Evolutionary conservation across 1,140 invertebrate species (phyloP), one percentile per base, ranked within the genome.

Genomic region (Pararge aegeria): DNA sequence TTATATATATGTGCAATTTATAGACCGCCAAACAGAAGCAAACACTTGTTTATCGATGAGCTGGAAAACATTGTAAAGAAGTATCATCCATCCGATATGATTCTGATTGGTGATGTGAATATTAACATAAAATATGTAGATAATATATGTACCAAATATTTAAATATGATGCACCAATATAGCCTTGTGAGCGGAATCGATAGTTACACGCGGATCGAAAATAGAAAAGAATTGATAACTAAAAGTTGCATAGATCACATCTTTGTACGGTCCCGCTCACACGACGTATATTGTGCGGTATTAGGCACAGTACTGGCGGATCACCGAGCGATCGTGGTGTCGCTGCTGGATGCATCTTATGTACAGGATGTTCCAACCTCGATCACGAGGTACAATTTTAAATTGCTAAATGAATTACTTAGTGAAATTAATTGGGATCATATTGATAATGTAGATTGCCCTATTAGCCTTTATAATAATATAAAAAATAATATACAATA

Each of bases 201-300:
- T 18, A 54, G 56, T 24, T 55, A 64, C 18, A 64, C 55, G 7
- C 20, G 50, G 38, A 50, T 64, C 16, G 61, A 64, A 44, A 15
- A 55, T 18, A 18, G 24, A 18, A 52, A 52, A 21, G 38, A 54
- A 9, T 21, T 42, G 16, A 9, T 59, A 37, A 24, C 10, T 37
- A 58, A 48, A 54, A 52, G n/a, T n/a, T 64, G 55, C 20, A 64
- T 64, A 24, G 55, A 64, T 27, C 61, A 64, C 24, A 64, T 64
- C 13, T 57, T 34, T 15, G 38, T 7, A 2, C 19, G 49, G 48
- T 63, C 55, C 29, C 49, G 18, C 27, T 20, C 61, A 29, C 55
- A 56, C 53, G 61, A 63, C 27, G 37, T 57, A 4, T 57, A 57
- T 40, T 48, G 49, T 1, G 48, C 50, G 15, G 55, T 54, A 5